These are phyloP conservation scores for Apamea anceps DNA, from an alignment of 2,888 invertebrate species.

Conservation along the genomic window DNA sequence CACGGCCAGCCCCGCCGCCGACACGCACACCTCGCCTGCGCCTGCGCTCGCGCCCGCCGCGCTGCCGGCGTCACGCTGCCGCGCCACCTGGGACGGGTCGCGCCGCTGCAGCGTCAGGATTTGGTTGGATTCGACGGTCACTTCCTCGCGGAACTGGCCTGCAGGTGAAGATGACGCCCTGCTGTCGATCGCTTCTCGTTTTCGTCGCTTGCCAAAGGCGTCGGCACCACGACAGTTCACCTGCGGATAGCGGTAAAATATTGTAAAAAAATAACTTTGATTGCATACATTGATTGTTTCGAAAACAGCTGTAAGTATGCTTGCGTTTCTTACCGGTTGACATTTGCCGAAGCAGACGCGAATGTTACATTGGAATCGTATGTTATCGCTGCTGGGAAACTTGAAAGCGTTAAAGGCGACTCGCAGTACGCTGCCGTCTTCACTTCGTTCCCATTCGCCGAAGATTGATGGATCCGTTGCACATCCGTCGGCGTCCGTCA, in stretches of 20 bases:
- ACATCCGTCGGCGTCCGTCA: slow-evolving; percentile 98
- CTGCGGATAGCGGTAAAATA: slow-evolving; percentile 79
- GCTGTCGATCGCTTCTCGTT: slow-evolving; percentile 90
- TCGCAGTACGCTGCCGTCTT: slow-evolving; percentile 95
- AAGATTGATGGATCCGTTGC: slow-evolving; percentile 98
- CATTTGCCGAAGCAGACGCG: slow-evolving; percentile 98
- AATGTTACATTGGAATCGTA: slow-evolving; percentile 98
- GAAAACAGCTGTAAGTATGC: slow-evolving; percentile 1
- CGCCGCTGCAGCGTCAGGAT: slow-evolving; percentile 97
- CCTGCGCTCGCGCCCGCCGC: slow-evolving; percentile 86
- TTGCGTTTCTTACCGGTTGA: slow-evolving; percentile 92
- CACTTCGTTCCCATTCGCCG: slow-evolving; percentile 97
- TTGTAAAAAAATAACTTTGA: background rate
- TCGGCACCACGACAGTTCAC: slow-evolving; percentile 97
- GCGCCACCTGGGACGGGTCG: slow-evolving; percentile 93
- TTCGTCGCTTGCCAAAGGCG: slow-evolving; percentile 95
- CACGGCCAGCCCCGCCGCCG: slow-evolving; percentile 97
- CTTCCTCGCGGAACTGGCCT: slow-evolving; percentile 97
- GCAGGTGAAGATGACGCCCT: slow-evolving; percentile 91
- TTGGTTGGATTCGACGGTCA: slow-evolving; percentile 97
- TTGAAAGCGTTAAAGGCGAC: slow-evolving; percentile 98
- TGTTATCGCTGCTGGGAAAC: slow-evolving; percentile 98
- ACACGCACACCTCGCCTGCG: slow-evolving; percentile 96
- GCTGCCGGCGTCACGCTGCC: slow-evolving; percentile 94
- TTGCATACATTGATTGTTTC: background rate